Evolutionary conservation across 37 sponge, comb jelly and placozoan species (phyloP), one percentile per base, ranked within the genome.

Genomic region (Bolinopsis microptera): DNA sequence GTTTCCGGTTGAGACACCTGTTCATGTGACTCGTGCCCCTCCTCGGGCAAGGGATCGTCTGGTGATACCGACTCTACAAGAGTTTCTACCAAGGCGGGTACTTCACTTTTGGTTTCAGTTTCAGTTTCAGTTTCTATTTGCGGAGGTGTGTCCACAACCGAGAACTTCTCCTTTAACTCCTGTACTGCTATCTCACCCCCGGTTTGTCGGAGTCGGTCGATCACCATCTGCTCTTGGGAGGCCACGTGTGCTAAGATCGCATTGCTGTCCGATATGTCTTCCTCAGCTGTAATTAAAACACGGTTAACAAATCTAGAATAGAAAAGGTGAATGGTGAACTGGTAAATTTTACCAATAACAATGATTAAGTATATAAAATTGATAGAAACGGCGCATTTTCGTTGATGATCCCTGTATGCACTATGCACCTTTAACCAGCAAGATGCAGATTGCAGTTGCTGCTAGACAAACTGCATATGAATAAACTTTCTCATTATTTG

Each of bases 161-260:
- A 28, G 90, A 86, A 41, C 27, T n/a, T 41, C 30, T 86, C 90
- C 48, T 34, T 86, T 5, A 86, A 30, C 36, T 86, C 36, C 61
- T 40, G 41, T 22, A 86, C 61, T 24, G 90, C 90, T 24, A 86
- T 41, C 61, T 86, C 61, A 0, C 90, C 90, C 3, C 90, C 90
- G 2, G 61, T 86, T 27, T 86, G 61, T 40, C 41, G 0, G 0
- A 86, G 3, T 24, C 90, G 32, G 30, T 86, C 36, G 8, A 86
- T 18, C 27, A 86, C 90, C 90, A 86, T 86, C 35, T 86, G 36
- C 30, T 86, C 90, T 86, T 86, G 90, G 38, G 90, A 86, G 34
- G 41, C 8, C 38, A 86, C 35, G 90, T 86, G 90, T n/a, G 41
- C 41, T 28, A 86, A 48, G 30, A 86, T 27, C 23, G 90, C 90